A percentile compares a stretch with the other conserved stretches of the same genome.
Conservation (phyloP, 2,113 vertebrate genomes). For the Prietella phreatophila region DNA sequence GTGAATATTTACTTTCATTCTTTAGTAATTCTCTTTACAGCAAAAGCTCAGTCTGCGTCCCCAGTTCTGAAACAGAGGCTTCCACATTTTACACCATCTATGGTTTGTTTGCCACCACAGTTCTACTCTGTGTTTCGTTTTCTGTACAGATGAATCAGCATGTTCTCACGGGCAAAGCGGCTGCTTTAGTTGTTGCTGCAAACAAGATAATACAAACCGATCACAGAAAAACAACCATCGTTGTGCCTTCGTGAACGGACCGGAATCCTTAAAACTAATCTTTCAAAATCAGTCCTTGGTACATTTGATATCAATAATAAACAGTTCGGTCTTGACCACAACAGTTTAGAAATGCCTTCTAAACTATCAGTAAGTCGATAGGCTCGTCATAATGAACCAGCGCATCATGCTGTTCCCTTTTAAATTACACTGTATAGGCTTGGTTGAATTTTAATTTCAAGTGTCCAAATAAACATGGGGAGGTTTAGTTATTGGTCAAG, state of each 20-base stretch:
- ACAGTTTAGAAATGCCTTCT: conserved; percentile 5
- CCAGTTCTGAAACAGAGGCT: background rate
- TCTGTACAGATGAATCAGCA: conserved; percentile 13
- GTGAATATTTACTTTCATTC: background rate
- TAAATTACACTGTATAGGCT: background rate
- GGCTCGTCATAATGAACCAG: background rate
- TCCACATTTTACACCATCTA: background rate
- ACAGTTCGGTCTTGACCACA: background rate
- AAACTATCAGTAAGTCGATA: background rate
- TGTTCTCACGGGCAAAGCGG: background rate
- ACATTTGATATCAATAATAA: background rate
- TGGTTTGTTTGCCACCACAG: conserved; percentile 23
- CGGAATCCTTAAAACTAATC: background rate
- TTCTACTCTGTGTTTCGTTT: background rate
- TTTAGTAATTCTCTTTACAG: background rate
- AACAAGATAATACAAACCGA: background rate
- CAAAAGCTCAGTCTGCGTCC: background rate
- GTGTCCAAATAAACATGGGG: background rate
- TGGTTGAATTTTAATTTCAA: background rate
- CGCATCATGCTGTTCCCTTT: background rate
- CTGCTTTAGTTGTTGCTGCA: background rate
- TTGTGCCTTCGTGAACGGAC: background rate
- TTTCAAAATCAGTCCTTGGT: background rate
- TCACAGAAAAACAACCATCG: background rate
- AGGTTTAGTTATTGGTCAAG: background rate